These are phyloP conservation scores for Lichenostomus cassidix DNA, from an alignment of 2,113 vertebrate genomes.

Conservation along the genomic window DNA sequence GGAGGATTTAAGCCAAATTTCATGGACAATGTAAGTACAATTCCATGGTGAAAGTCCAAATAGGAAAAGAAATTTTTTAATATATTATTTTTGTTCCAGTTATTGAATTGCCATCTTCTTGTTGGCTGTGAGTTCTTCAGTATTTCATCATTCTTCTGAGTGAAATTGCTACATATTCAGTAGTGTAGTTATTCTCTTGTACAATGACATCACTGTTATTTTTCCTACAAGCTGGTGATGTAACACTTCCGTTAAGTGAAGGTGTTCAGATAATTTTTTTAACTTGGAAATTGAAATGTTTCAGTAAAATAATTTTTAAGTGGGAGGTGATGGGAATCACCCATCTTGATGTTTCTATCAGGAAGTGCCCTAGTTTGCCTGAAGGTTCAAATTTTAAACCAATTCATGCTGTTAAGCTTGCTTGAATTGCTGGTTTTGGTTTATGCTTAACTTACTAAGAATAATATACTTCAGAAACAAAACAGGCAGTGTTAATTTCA, in stretches of 20 bases:
- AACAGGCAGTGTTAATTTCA: not conserved
- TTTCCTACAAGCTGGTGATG: not conserved
- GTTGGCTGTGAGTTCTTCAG: not conserved
- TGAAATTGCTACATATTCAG: not conserved
- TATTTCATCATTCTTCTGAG: not conserved
- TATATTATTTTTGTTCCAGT: not conserved
- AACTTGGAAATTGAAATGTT: not conserved
- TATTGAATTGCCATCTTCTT: not conserved
- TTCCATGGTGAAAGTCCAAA: not conserved
- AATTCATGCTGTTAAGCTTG: not conserved
- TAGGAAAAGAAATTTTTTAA: not conserved
- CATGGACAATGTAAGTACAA: slow-evolving; percentile 90
- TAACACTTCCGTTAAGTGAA: not conserved
- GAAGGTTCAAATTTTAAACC: not conserved
- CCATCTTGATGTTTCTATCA: not conserved
- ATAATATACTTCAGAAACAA: not conserved
- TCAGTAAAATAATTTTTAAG: not conserved
- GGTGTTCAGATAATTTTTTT: not conserved
- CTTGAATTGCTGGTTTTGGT: not conserved
- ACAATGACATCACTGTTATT: not conserved
- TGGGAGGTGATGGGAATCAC: not conserved
- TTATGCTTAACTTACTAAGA: not conserved
- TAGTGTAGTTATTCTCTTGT: not conserved
- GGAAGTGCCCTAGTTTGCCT: not conserved
- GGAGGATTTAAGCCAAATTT: slow-evolving; percentile 90